These are phyloP conservation scores for Polietes domitor DNA, from an alignment of 2,888 invertebrate species.

Conservation along the genomic window DNA sequence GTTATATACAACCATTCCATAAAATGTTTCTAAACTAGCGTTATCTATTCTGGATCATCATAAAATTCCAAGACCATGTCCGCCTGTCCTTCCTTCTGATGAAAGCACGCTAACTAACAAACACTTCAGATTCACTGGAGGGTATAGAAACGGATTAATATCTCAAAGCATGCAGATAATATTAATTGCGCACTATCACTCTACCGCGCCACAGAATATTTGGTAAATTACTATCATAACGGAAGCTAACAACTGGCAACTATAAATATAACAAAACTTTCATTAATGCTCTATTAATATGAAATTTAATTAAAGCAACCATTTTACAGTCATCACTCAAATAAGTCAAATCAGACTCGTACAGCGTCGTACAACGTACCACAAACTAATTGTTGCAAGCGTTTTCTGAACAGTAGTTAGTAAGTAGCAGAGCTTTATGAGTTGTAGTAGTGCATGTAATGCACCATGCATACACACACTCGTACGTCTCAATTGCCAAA, in stretches of 20 bases:
- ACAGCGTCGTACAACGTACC: too few relatives aligned
- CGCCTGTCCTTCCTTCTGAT: too few relatives aligned
- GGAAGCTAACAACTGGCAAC: background rate
- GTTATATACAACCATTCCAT: too few relatives aligned
- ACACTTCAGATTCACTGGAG: too few relatives aligned
- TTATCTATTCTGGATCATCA: too few relatives aligned
- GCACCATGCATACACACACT: background rate
- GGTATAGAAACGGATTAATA: too few relatives aligned
- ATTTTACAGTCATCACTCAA: conserved; percentile 25
- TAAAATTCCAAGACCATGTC: too few relatives aligned
- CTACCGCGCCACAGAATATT: background rate
- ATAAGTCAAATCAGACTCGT: conserved; percentile 4
- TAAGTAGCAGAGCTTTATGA: conserved; percentile 10
- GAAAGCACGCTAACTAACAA: too few relatives aligned
- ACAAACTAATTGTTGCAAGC: background rate
- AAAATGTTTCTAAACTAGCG: too few relatives aligned
- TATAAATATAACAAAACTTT: conserved; percentile 18
- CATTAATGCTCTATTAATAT: conserved; percentile 38
- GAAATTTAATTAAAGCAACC: conserved; percentile 29
- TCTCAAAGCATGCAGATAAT: too few relatives aligned
- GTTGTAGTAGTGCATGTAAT: conserved; percentile 12
- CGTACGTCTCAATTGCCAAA: background rate
- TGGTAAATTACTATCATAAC: background rate
- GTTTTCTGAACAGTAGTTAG: conserved; percentile 6
- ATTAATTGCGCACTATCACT: background rate